These are phyloP conservation scores for Hypercompe scribonia DNA, from an alignment of 2,888 invertebrate genomes.

Conservation along the genomic window DNA sequence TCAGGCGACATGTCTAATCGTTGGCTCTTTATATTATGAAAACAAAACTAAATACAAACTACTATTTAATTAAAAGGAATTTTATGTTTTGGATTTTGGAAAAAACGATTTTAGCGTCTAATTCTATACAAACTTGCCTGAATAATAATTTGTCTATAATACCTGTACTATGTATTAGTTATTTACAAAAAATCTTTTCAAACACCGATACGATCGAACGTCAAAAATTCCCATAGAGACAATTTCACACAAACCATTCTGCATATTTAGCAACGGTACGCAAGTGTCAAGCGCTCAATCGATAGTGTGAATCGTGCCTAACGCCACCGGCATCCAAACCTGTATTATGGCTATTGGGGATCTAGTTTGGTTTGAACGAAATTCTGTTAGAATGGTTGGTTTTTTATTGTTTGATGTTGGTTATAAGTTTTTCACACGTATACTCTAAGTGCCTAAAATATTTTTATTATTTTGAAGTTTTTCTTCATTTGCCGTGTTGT, in stretches of 20 bases:
- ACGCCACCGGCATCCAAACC: slow-evolving; percentile 32
- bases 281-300: slow-evolving; percentile 65
- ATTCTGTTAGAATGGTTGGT: slow-evolving; percentile 12
- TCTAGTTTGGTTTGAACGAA: slow-evolving; percentile 22
- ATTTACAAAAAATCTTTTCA: neutral
- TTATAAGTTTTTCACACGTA: neutral
- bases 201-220: slow-evolving; percentile 8
- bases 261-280: slow-evolving; percentile 55
- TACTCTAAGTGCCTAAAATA: neutral
- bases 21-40: no score
- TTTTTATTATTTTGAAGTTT: no score
- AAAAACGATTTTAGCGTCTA: no score
- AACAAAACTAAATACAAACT: no score
- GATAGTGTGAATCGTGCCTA: slow-evolving; percentile 64
- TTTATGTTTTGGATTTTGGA: no score
- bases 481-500: no score
- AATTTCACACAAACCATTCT: slow-evolving; percentile 26
- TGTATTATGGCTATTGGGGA: slow-evolving; percentile 28
- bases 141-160: neutral
- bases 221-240: slow-evolving; percentile 26
- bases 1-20: no score
- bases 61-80: no score
- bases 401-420: neutral
- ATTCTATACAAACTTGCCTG: no score
- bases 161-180: neutral